These are phyloP conservation scores for Cheilosia soror DNA, from an alignment of 2,888 invertebrate species.

Conservation along the genomic window DNA sequence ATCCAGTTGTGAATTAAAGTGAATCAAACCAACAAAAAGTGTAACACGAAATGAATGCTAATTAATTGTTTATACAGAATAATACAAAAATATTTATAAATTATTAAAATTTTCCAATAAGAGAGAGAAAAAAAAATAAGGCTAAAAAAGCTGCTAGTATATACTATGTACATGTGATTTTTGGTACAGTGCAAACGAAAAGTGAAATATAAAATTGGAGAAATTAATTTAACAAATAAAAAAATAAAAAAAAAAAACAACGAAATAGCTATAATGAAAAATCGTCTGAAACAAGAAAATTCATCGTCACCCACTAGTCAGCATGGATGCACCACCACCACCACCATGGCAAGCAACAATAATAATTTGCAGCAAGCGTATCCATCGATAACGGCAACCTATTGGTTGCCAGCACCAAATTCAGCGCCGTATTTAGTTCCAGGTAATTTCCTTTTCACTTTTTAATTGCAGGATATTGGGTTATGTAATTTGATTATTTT, in stretches of 20 bases:
- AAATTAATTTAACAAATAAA: constrained; percentile 33
- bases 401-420: constrained; percentile 92
- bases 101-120: constrained; percentile 14
- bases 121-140: constrained; percentile 1
- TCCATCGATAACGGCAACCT: constrained; percentile 92
- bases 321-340: constrained; percentile 75
- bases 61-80: constrained; percentile 64
- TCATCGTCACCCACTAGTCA: constrained; percentile 77
- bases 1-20: constrained; percentile 34
- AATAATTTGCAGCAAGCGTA: constrained; percentile 83
- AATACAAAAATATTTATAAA: constrained; percentile 5
- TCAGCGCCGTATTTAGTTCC: constrained; percentile 93
- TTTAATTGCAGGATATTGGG: constrained; percentile 69
- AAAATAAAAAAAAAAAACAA: constrained; percentile 21
- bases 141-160: constrained; percentile 9
- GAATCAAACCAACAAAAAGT: constrained; percentile 60
- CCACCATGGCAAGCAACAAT: constrained; percentile 69
- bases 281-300: constrained; percentile 76
- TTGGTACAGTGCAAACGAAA: constrained; percentile 42
- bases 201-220: constrained; percentile 13
- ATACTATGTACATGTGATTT: constrained; percentile 44
- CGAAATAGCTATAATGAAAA: constrained; percentile 76
- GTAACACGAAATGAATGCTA: constrained; percentile 62
- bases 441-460: constrained; percentile 86
- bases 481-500: constrained; percentile 61